Percentiles rank a stretch among this genome's conserved stretches.
These are phyloP conservation scores for Pammene fasciana DNA, from an alignment of 2,888 invertebrate species.

Conservation along the genomic window DNA sequence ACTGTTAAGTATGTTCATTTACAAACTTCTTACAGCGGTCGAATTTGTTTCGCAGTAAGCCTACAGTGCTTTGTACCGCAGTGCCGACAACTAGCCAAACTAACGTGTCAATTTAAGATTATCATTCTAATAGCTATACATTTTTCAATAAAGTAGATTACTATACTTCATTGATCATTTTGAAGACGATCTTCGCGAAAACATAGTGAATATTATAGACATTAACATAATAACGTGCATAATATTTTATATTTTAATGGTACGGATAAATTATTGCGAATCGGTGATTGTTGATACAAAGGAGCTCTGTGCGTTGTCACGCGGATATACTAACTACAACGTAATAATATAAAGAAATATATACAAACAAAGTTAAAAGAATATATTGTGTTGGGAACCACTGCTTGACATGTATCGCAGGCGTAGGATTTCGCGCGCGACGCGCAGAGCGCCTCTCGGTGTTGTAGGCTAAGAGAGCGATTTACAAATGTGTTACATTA, in stretches of 20 bases:
- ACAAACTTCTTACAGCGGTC: too few relatives aligned
- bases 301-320: constrained; percentile 30
- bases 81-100: constrained; percentile 22
- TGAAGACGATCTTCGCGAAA: constrained; percentile 14
- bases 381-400: too few relatives aligned
- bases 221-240: constrained; percentile 38
- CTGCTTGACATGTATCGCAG: neutral
- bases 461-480: constrained; percentile 58
- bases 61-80: neutral
- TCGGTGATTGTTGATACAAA: constrained; percentile 40
- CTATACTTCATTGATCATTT: neutral
- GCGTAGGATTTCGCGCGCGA: constrained; percentile 6
- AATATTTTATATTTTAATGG: constrained; percentile 42
- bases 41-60: too few relatives aligned
- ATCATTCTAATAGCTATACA: constrained; percentile 15
- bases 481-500: constrained; percentile 67
- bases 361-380: too few relatives aligned
- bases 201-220: constrained; percentile 28
- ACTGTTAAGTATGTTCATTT: too few relatives aligned
- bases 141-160: constrained; percentile 14
- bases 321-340: neutral
- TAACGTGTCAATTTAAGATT: constrained; percentile 31
- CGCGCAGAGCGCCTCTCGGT: constrained; percentile 52
- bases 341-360: too few relatives aligned
- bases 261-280: constrained; percentile 23